Evolutionary conservation across 2,797 vertebrate genomes (phyloP).

Genomic region (Tympanoctomys barrerae): DNA sequence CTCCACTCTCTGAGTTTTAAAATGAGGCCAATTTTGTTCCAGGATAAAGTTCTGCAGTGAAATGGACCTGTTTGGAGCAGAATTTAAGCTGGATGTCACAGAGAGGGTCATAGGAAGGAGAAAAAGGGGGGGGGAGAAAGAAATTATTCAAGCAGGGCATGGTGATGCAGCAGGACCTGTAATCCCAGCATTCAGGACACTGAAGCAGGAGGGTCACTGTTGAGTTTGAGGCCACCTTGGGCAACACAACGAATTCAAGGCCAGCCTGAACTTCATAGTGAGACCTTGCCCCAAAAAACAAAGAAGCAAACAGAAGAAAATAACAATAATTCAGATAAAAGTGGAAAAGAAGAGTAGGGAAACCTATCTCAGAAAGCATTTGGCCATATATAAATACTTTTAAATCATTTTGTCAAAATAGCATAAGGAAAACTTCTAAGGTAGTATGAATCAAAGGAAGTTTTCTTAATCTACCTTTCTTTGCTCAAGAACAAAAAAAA

Average conservation of each 20-base stretch:
- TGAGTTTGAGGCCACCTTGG: neutral
- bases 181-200: neutral
- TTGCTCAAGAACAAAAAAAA: constrained; percentile 21
- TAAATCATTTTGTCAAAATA: constrained; percentile 32
- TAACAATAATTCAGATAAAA: neutral
- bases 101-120: too few relatives aligned
- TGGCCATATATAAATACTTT: neutral
- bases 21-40: neutral
- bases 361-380: neutral
- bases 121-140: neutral
- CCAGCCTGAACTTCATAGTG: neutral
- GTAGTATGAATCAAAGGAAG: neutral
- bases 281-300: neutral
- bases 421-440: neutral
- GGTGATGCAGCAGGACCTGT: neutral
- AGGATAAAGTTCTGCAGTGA: constrained; percentile 14
- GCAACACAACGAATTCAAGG: neutral
- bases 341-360: neutral
- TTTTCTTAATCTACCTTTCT: constrained; percentile 22
- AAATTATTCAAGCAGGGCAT: neutral
- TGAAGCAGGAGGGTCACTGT: neutral
- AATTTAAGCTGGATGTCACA: neutral
- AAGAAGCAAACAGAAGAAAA: neutral
- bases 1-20: neutral
- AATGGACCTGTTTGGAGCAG: neutral